phyloP scores from a whole-genome alignment of 2,113 vertebrate species.

The Galeopterus variegatus region DNA sequence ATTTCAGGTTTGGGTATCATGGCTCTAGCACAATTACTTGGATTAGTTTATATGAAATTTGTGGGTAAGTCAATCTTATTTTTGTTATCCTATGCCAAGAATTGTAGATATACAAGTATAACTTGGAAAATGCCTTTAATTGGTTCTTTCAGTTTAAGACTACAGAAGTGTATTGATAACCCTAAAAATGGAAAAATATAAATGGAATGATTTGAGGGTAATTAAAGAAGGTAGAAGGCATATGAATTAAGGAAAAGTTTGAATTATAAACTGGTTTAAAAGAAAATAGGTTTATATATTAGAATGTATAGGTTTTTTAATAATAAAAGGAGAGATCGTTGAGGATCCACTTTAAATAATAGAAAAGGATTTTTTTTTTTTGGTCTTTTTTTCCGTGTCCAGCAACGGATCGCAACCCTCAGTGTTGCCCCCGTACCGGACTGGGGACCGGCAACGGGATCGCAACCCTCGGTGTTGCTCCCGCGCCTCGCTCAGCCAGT shows the following conservation, averaged over 20 bases:
- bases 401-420: too few relatives aligned
- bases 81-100: conserved; percentile 43
- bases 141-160: conserved; percentile 4
- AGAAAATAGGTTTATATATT: conserved; percentile 30
- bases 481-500: too few relatives aligned
- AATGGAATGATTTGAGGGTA: neutral
- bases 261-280: conserved; percentile 17
- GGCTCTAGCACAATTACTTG: conserved; percentile 87
- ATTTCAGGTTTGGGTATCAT: conserved; percentile 90
- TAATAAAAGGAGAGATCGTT: neutral
- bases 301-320: neutral
- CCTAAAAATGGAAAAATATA: conserved; percentile 26
- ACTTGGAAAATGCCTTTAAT: conserved; percentile 31
- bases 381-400: too few relatives aligned
- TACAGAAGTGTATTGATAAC: neutral
- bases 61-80: conserved; percentile 88
- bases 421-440: too few relatives aligned
- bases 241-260: neutral
- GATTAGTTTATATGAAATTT: conserved; percentile 88
- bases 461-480: too few relatives aligned
- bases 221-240: neutral
- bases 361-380: neutral
- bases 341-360: conserved; percentile 12
- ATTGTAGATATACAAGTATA: neutral
- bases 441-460: too few relatives aligned